Percentiles rank a stretch among this genome's conserved stretches.
phyloP scores from a whole-genome alignment of 2,113 vertebrate genomes.

The Cnemophilus loriae region DNA sequence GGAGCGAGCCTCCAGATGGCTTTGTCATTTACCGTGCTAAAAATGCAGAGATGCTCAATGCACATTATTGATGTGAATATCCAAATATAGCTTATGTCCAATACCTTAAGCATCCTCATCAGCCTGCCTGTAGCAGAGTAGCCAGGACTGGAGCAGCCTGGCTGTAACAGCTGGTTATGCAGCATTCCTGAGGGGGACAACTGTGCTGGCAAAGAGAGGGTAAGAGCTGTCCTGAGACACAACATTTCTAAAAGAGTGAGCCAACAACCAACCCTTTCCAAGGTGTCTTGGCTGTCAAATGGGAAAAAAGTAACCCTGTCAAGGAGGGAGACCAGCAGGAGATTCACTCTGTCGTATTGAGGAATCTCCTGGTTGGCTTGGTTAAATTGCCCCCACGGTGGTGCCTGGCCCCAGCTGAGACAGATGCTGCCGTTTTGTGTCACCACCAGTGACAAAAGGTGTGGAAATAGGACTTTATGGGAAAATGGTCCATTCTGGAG shows the following conservation, averaged over 20 bases:
- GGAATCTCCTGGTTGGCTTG: background rate
- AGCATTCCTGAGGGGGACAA: background rate
- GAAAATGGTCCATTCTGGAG: background rate
- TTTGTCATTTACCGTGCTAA: background rate
- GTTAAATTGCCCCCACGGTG: background rate
- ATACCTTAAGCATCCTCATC: background rate
- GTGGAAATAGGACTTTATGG: background rate
- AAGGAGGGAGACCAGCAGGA: background rate
- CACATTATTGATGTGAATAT: background rate
- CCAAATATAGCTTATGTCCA: background rate
- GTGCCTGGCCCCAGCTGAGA: background rate
- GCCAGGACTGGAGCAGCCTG: background rate
- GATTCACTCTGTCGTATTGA: background rate
- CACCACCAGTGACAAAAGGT: background rate
- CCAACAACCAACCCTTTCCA: background rate
- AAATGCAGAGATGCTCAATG: background rate
- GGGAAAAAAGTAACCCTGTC: background rate
- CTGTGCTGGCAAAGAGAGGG: background rate
- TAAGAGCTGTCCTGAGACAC: background rate
- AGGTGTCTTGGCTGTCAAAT: background rate
- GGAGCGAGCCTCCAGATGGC: background rate
- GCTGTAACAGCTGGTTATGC: background rate
- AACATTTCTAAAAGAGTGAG: background rate
- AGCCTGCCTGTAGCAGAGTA: background rate
- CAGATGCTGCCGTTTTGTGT: background rate